Evolutionary conservation across 2,888 invertebrate species (phyloP).

Genomic region (Acleris holmiana): DNA sequence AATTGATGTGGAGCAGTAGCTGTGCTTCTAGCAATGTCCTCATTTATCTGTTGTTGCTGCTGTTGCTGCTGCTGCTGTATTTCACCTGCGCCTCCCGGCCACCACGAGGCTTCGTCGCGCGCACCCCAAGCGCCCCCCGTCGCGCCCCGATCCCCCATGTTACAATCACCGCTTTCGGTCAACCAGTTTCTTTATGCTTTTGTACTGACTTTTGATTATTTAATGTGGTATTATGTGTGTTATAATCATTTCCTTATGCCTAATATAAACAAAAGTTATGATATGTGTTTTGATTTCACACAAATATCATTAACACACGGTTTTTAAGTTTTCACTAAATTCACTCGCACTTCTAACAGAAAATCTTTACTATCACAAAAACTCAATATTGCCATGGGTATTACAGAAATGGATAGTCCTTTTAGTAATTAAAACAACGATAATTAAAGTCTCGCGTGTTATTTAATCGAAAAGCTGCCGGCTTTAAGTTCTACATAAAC

Average conservation of each 20-base stretch:
- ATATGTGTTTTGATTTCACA: constrained; percentile 14
- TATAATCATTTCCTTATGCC: constrained; percentile 66
- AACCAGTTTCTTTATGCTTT: constrained; percentile 77
- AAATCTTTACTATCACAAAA: constrained; percentile 70
- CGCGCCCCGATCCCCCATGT: constrained; percentile 82
- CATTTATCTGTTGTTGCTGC: constrained; percentile 79
- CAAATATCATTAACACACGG: constrained; percentile 41
- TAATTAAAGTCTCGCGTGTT: constrained; percentile 60
- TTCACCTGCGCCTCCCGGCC: constrained; percentile 79
- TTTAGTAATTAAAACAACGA: constrained; percentile 47
- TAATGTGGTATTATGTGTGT: constrained; percentile 54
- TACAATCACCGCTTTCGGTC: constrained; percentile 71
- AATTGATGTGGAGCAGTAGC: constrained; percentile 87
- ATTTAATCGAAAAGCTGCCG: constrained; percentile 71
- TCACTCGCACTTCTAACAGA: constrained; percentile 54
- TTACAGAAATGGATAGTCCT: constrained; percentile 54
- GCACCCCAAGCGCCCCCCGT: constrained; percentile 84
- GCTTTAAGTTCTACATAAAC: constrained; percentile 68
- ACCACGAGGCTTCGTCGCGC: constrained; percentile 84
- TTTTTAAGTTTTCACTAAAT: constrained; percentile 45
- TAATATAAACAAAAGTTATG: constrained; percentile 22
- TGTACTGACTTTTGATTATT: constrained; percentile 57
- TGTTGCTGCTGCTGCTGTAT: constrained; percentile 71
- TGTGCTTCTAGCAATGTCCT: constrained; percentile 76
- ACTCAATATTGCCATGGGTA: constrained; percentile 59